Evolutionary conservation across 2,113 vertebrate genomes (phyloP).

Genomic region (Emydura subglobosa): DNA sequence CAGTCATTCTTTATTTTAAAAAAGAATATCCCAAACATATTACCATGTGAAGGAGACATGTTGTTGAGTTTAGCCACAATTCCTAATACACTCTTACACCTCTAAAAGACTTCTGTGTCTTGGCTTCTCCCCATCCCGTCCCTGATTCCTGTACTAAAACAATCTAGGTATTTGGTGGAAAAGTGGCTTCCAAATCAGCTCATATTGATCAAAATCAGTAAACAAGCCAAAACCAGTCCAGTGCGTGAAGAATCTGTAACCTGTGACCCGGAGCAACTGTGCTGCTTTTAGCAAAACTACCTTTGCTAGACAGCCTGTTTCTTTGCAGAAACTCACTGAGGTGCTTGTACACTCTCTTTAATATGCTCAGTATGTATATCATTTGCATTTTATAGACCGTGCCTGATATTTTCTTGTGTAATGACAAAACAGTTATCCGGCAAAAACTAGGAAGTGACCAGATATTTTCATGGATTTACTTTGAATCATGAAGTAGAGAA

Average conservation of each 20-base stretch:
- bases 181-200: neutral
- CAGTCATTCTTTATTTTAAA: constrained; percentile 17
- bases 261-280: neutral
- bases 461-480: neutral
- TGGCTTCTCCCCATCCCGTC: neutral
- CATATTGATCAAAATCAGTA: neutral
- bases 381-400: neutral
- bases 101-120: neutral
- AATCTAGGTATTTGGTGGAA: neutral
- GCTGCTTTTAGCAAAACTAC: neutral
- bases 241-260: neutral
- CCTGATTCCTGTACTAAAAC: fast-evolving
- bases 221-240: fast-evolving
- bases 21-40: neutral
- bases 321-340: neutral
- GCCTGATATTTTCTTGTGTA: fast-evolving
- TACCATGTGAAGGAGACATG: neutral
- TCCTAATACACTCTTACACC: neutral
- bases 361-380: fast-evolving
- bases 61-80: neutral
- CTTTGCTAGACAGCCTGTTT: neutral
- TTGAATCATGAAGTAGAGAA: fast-evolving
- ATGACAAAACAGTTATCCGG: neutral
- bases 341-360: neutral
- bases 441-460: neutral